Evolutionary conservation across 37 sponge, comb jelly and placozoan species (phyloP), one percentile per base, ranked within the genome.

Genomic region (Tethya wilhelma): DNA sequence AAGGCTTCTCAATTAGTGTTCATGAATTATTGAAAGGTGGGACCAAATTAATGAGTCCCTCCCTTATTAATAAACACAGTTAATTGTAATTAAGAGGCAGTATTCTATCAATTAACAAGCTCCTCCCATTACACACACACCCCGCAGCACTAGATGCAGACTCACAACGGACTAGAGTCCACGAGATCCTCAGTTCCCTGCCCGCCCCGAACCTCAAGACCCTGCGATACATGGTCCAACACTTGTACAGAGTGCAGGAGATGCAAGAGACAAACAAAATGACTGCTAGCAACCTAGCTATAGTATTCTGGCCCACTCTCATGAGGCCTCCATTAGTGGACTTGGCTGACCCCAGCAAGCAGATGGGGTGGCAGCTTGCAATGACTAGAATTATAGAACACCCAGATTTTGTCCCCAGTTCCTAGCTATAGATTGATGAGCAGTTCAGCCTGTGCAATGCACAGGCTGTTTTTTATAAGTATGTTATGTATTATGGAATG

Each of bases 221-320:
- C 30, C 88, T 91, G 22, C 12, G 34, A 1, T 86, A 25, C 62
- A 62, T 91, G 28, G 37, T 73, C 30, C 1, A 44, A 17, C 92
- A 91, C 55, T 60, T 91, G 25, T 32, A 87, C 44, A 33, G 19
- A 38, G 56, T 82, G 33, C 72, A 77, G 17, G 23, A 67, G 34
- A 7, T 75, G 20, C 64, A 79, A 5, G 90, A 90, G 2, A 60
- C 63, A 9, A 96, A 96, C 86, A 93, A 93, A 59, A 96, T 96
- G 96, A 90, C 64, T 57, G 59, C 93, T 49, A 85, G 81, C 44
- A 96, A 92, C 72, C 69, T 96, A 55, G 85, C 96, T 44, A 92
- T 96, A 31, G 94, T 96, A 33, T 96, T 96, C 91, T 96, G 96
- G 96, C 96, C 96, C 8, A 96, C 96, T 0, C 73, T 96, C 8